These are phyloP conservation scores for Drosophila yooni DNA, from an alignment of 2,888 invertebrate species.

Conservation along the genomic window DNA sequence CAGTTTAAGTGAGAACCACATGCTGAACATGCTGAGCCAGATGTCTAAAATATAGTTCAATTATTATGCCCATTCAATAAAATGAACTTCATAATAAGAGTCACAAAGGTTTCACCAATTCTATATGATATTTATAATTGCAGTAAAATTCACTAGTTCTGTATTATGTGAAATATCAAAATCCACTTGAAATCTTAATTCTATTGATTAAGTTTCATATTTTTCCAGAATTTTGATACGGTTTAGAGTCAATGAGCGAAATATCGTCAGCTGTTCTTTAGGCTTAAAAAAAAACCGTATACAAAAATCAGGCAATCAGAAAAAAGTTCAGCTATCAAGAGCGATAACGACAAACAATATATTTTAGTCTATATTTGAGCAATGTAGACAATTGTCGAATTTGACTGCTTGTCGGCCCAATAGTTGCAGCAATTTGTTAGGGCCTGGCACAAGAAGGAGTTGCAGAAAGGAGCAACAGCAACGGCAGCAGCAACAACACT, in stretches of 20 bases:
- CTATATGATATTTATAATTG: background rate
- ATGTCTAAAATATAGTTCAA: constrained; percentile 16
- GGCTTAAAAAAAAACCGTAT: background rate
- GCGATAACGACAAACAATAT: constrained; percentile 39
- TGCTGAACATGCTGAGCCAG: constrained; percentile 22
- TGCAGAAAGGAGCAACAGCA: constrained; percentile 16
- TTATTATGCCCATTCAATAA: background rate
- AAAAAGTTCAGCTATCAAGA: constrained; percentile 24
- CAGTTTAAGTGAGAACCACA: constrained; percentile 33
- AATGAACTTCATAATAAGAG: background rate
- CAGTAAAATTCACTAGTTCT: background rate
- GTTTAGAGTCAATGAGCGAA: background rate
- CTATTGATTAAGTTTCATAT: background rate
- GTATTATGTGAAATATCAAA: background rate
- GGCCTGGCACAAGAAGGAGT: constrained; percentile 35
- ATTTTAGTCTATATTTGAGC: constrained; percentile 45
- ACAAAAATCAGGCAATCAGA: constrained; percentile 7
- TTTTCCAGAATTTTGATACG: background rate
- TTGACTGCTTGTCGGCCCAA: constrained; percentile 46
- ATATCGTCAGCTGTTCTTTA: background rate
- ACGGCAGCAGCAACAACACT: constrained; percentile 49
- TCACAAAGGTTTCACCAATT: background rate
- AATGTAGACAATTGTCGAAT: constrained; percentile 53
- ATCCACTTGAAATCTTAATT: background rate
- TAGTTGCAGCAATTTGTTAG: constrained; percentile 67